Evolutionary conservation across 1,140 invertebrate species (phyloP), one percentile per base, ranked within the genome.

Genomic region (Venturia canescens): DNA sequence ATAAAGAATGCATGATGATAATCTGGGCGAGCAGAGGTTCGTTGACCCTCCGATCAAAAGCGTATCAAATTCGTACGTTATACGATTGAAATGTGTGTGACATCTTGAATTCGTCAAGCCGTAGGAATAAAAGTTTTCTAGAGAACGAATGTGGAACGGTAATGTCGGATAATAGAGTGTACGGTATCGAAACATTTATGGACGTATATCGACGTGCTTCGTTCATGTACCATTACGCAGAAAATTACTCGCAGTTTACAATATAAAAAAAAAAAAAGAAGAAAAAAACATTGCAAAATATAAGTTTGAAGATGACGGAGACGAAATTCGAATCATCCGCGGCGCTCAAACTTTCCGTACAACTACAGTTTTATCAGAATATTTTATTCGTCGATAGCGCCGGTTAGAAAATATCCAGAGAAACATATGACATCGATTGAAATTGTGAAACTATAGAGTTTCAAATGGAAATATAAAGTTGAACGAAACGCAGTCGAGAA

Each of bases 1-100:
- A 71, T 71, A 71, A 71, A 71, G 38, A 63, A 63, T 23, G 48
- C 44, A 71, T 38, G 69, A 71, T 71, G 34, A 71, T 71, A 71
- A 71, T 71, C 69, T 38, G 69, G 16, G 60, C n/a, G 21, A 63
- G 11, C 6, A 70, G 31, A 31, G 34, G 69, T 44, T 71, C 69
- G 69, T 44, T 48, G 69, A 71, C 69, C 69, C 69, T 23, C 44
- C 16, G 69, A 71, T 16, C 34, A 44, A 71, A 48, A n/a, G 16
- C 23, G 44, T 71, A 27, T 34, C 38, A 48, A 11, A 71, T 23
- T 7, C 48, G 48, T 38, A 48, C 6, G 11, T 7, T 18, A 53
- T 53, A n/a, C 18, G 60, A 63, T 15, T 1, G 38, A 44, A 44
- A 44, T 13, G 21, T 26, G 21, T 63, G 60, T 63, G 60, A 26